A percentile compares a stretch with the other conserved stretches of the same genome.
Conservation (phyloP, 2,888 invertebrate species). For the Prostheceraeus crozeri region DNA sequence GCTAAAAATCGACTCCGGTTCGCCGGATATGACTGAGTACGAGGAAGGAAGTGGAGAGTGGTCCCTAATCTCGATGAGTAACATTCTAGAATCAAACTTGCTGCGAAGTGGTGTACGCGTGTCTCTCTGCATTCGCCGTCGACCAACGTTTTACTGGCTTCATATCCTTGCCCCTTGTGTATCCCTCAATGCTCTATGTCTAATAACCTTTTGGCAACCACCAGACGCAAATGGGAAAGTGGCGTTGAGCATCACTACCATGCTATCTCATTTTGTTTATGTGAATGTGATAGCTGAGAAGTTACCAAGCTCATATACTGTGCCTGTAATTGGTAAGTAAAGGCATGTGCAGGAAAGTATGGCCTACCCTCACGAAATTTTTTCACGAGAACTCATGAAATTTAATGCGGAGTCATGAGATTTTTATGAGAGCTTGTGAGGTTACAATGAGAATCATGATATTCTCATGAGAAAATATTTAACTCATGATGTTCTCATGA, state of each 20-base stretch:
- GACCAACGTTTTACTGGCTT: neutral
- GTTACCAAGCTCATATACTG: neutral
- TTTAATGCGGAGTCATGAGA: too few species aligned
- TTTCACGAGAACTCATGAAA: too few species aligned
- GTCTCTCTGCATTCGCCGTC: slow-evolving; percentile 12
- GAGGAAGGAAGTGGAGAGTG: slow-evolving; percentile 2
- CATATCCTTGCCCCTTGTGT: neutral
- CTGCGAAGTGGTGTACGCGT: too few species aligned
- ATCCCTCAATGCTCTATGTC: slow-evolving; percentile 6
- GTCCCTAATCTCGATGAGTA: neutral
- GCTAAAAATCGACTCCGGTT: neutral
- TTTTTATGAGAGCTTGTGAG: too few species aligned
- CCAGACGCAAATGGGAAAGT: slow-evolving; percentile 16
- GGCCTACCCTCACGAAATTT: too few species aligned
- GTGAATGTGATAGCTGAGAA: neutral
- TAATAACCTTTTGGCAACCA: neutral
- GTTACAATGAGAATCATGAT: too few species aligned
- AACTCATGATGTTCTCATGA: too few species aligned
- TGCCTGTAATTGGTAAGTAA: slow-evolving; percentile 17
- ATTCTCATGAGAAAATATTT: too few species aligned
- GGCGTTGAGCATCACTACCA: slow-evolving; percentile 3
- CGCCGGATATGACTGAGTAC: neutral
- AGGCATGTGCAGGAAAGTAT: too few species aligned
- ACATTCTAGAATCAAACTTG: too few species aligned
- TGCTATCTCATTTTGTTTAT: slow-evolving; percentile 12